These are phyloP conservation scores for Reinhardtius hippoglossoides DNA, from an alignment of 2,113 vertebrate genomes.

Conservation along the genomic window DNA sequence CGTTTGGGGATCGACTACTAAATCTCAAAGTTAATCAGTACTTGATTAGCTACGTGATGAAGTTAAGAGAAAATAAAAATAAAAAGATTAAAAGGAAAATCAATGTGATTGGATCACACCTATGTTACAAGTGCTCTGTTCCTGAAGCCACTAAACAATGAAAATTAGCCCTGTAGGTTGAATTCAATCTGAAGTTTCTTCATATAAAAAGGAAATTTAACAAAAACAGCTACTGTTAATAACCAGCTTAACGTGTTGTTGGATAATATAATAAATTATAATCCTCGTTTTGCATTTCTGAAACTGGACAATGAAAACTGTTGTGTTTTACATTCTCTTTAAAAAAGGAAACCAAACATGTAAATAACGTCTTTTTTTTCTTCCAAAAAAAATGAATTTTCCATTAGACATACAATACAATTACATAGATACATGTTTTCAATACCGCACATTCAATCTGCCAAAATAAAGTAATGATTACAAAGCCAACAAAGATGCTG, in stretches of 20 bases:
- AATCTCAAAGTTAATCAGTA: slow-evolving; percentile 34
- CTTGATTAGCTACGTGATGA: slow-evolving; percentile 15
- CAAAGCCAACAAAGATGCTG: slow-evolving; percentile 93
- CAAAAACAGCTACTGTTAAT: slow-evolving; percentile 41
- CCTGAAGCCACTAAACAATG: slow-evolving; percentile 52
- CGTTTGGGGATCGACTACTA: neutral
- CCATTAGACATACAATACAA: slow-evolving; percentile 93
- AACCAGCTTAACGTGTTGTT: slow-evolving; percentile 61
- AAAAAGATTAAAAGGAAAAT: slow-evolving; percentile 7
- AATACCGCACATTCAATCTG: slow-evolving; percentile 96
- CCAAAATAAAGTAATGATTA: slow-evolving; percentile 91
- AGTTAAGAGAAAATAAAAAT: slow-evolving; percentile 3
- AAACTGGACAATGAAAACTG: slow-evolving; percentile 87
- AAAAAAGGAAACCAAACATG: slow-evolving; percentile 84
- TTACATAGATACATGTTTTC: slow-evolving; percentile 96
- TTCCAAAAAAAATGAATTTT: slow-evolving; percentile 86
- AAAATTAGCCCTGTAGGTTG: slow-evolving; percentile 59
- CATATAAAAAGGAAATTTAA: slow-evolving; percentile 60
- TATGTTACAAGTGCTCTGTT: slow-evolving; percentile 47
- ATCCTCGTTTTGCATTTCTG: slow-evolving; percentile 82
- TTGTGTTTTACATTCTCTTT: slow-evolving; percentile 88
- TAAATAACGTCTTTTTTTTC: slow-evolving; percentile 87
- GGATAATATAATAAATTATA: slow-evolving; percentile 33
- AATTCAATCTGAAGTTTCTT: slow-evolving; percentile 28
- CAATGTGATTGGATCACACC: slow-evolving; percentile 17